These are phyloP conservation scores for Ylistrum balloti DNA, from an alignment of 1,140 invertebrate species.

Conservation along the genomic window DNA sequence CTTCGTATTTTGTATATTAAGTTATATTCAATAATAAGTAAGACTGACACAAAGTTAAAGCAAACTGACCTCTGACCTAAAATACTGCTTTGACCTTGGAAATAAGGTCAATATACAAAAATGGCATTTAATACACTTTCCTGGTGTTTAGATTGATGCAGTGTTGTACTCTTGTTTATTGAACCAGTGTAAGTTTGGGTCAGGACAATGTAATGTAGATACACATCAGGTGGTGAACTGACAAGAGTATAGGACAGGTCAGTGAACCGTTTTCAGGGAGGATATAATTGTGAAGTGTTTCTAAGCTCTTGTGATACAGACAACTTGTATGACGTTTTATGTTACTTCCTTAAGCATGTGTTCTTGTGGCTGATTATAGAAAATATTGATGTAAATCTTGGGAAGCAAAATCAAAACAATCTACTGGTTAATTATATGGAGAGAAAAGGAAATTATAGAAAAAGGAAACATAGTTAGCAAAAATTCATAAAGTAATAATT, in stretches of 20 bases:
- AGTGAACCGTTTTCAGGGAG: background rate
- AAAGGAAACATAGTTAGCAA: conserved; percentile 20
- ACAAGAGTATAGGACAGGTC: no score
- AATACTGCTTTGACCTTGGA: background rate
- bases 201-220: background rate
- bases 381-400: background rate
- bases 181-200: background rate
- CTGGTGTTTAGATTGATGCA: background rate
- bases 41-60: background rate
- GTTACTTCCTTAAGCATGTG: background rate
- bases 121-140: background rate
- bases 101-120: background rate
- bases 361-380: background rate
- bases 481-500: background rate
- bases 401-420: conserved; percentile 4
- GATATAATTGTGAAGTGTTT: background rate
- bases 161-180: background rate
- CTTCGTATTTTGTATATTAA: background rate
- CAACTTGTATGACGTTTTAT: background rate
- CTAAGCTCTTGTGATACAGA: background rate
- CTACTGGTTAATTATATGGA: background rate
- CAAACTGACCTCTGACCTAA: background rate
- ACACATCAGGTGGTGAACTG: no score
- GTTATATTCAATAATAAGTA: background rate
- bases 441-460: background rate